Evolutionary conservation across 2,113 vertebrate species (phyloP).

Genomic region (Pluvialis apricaria): DNA sequence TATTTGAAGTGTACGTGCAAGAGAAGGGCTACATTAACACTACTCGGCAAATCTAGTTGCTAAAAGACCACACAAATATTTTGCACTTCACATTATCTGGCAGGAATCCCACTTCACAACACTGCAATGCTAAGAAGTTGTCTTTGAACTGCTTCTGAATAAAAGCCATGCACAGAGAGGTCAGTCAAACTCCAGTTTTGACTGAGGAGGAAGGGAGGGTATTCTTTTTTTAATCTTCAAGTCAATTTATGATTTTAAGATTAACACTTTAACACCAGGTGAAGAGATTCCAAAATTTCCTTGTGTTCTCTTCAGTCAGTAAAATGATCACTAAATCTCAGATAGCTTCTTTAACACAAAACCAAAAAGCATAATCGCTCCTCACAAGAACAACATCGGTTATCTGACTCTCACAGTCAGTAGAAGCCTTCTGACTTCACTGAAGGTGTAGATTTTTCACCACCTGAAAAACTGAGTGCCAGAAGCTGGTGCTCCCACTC

Average conservation of each 20-base stretch:
- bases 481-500: neutral
- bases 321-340: neutral
- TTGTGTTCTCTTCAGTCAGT: neutral
- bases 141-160: neutral
- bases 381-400: neutral
- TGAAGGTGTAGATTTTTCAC: neutral
- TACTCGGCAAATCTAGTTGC: neutral
- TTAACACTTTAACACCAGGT: neutral
- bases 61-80: neutral
- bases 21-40: neutral
- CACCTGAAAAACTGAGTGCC: neutral
- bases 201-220: neutral
- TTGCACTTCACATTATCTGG: neutral
- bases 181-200: neutral
- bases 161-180: neutral
- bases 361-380: neutral
- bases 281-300: neutral
- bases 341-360: neutral
- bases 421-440: neutral
- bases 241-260: neutral
- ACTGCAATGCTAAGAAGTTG: neutral
- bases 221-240: neutral
- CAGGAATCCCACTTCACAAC: neutral
- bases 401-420: neutral
- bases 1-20: neutral